Evolutionary conservation across 2,113 vertebrate species (phyloP).

Genomic region (Tragelaphus strepsiceros): DNA sequence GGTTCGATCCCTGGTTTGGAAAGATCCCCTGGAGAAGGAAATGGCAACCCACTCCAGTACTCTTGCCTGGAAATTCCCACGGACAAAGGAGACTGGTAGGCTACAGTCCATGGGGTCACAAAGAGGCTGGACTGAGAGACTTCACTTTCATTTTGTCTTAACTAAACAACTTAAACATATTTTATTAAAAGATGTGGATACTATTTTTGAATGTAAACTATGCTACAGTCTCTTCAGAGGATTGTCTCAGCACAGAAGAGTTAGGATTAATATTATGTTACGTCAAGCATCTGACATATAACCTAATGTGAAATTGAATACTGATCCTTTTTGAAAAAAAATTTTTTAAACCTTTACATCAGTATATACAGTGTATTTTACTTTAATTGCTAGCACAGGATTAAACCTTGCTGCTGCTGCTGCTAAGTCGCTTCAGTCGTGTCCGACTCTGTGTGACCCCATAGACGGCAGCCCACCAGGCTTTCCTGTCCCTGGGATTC

Average conservation of each 20-base stretch:
- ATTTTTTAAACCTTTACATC: neutral
- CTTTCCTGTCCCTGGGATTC: too few relatives aligned
- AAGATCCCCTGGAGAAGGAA: neutral
- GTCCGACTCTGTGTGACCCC: too few relatives aligned
- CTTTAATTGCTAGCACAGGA: neutral
- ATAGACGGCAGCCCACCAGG: too few relatives aligned
- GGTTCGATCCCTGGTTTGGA: neutral
- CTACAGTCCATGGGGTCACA: too few relatives aligned
- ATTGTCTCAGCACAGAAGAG: slow-evolving; percentile 70
- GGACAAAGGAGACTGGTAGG: too few relatives aligned
- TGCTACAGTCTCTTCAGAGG: slow-evolving; percentile 98
- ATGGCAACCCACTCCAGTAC: neutral
- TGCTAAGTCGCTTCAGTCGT: too few relatives aligned
- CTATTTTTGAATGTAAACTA: slow-evolving; percentile 92
- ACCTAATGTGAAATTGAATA: slow-evolving; percentile 10
- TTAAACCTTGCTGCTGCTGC: neutral
- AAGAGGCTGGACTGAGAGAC: too few relatives aligned
- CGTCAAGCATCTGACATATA: neutral
- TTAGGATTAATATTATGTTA: neutral
- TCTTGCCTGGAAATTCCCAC: too few relatives aligned
- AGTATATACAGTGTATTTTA: neutral
- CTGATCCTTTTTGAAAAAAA: slow-evolving; percentile 18
- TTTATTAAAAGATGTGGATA: slow-evolving; percentile 91
- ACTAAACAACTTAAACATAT: slow-evolving; percentile 85
- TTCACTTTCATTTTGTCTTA: too few relatives aligned